phyloP scores from a whole-genome alignment of 2,113 vertebrate genomes.

The Platichthys flesus region DNA sequence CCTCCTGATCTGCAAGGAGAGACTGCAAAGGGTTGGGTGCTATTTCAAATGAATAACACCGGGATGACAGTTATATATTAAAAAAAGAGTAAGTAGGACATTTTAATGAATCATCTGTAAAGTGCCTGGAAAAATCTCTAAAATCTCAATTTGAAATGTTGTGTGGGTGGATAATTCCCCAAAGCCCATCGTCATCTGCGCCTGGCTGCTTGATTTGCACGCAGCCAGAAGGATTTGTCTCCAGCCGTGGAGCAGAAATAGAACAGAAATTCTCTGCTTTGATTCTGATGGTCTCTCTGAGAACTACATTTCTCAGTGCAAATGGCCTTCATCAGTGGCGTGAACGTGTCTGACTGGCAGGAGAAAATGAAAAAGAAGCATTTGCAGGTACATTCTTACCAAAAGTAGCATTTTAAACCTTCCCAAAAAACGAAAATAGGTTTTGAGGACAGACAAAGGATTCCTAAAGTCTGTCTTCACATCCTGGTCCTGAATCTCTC shows the following conservation, averaged over 20 bases:
- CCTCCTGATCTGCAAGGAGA: constrained; percentile 6
- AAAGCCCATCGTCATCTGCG: constrained; percentile 69
- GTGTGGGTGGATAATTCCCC: constrained; percentile 72
- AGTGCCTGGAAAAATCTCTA: constrained; percentile 59
- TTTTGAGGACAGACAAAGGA: neutral
- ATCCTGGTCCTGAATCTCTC: neutral
- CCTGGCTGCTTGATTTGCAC: constrained; percentile 58
- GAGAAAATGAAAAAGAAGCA: neutral
- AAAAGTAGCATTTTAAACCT: neutral
- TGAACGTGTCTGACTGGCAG: neutral
- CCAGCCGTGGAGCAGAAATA: constrained; percentile 54
- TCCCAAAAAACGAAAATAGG: neutral
- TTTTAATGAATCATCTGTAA: constrained; percentile 58
- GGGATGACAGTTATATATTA: constrained; percentile 9
- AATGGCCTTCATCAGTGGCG: neutral
- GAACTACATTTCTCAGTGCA: neutral
- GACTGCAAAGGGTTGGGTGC: neutral
- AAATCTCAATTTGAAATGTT: constrained; percentile 68
- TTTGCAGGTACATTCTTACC: neutral
- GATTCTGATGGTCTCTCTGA: neutral
- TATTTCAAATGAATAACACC: constrained; percentile 26
- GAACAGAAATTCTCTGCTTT: constrained; percentile 32
- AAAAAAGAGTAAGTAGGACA: constrained; percentile 35
- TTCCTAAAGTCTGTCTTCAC: neutral
- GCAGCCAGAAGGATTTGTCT: constrained; percentile 61